A percentile compares a stretch with the other conserved stretches of the same genome.
Conservation (phyloP, 2,113 vertebrate genomes). For the Peromyscus leucopus region DNA sequence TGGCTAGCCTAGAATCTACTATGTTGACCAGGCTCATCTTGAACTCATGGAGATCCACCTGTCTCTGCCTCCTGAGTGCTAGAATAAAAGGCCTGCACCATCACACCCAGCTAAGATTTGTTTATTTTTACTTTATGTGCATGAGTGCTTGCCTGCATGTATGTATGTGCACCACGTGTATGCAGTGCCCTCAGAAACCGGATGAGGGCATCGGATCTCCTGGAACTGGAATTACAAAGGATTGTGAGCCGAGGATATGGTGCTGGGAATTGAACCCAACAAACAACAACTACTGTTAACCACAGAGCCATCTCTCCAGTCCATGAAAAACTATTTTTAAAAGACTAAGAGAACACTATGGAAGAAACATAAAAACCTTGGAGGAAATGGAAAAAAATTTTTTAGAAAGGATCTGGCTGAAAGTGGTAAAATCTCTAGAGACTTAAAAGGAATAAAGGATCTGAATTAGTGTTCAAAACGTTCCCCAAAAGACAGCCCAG, state of each 20-base stretch:
- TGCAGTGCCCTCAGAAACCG: background rate
- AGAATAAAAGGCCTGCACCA: background rate
- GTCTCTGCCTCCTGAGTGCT: background rate
- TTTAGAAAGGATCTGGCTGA: background rate
- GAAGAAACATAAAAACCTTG: background rate
- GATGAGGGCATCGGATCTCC: background rate
- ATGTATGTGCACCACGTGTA: background rate
- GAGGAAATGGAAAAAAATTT: background rate
- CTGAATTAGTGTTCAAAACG: background rate
- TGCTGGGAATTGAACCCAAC: background rate
- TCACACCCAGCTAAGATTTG: background rate
- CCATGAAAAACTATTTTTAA: background rate
- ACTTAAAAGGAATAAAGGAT: background rate
- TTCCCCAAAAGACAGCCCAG: background rate
- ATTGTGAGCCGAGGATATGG: background rate
- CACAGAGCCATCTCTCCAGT: background rate
- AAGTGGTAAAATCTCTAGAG: background rate
- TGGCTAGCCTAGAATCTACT: background rate
- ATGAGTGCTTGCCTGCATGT: background rate
- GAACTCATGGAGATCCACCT: background rate
- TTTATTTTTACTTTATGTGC: background rate
- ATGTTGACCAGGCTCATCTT: background rate
- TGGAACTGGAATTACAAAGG: background rate
- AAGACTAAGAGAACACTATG: background rate
- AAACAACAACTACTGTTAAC: background rate